Percentiles rank a stretch among this genome's conserved stretches.
These are phyloP conservation scores for Diarsia rubi DNA, from an alignment of 2,888 invertebrate genomes.

Conservation along the genomic window DNA sequence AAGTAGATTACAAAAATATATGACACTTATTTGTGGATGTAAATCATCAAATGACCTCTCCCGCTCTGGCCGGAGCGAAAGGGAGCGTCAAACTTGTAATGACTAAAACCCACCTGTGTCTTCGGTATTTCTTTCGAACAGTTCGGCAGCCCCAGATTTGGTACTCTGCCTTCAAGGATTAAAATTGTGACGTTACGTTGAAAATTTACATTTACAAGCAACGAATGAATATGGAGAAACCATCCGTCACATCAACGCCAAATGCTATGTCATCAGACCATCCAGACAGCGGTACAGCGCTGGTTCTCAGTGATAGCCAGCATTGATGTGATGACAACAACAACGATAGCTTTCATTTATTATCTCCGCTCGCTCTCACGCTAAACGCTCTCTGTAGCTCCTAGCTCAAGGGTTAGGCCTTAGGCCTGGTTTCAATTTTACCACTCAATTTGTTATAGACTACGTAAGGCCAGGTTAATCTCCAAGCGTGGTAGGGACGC, in stretches of 20 bases:
- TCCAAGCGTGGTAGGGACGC: slow-evolving; percentile 11
- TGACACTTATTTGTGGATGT: no score
- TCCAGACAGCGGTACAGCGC: background rate
- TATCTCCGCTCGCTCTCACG: background rate
- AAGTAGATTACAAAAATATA: no score
- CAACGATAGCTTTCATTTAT: background rate
- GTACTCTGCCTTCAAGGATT: background rate
- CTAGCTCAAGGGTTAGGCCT: background rate
- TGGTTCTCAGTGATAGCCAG: background rate
- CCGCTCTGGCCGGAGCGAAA: no score
- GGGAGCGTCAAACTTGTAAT: no score
- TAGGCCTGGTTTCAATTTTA: slow-evolving; percentile 65
- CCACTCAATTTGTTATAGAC: slow-evolving; percentile 65
- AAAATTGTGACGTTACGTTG: background rate
- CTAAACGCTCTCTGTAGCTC: background rate
- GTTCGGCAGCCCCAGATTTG: background rate
- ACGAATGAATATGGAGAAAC: background rate
- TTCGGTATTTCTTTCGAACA: no score
- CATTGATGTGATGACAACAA: background rate
- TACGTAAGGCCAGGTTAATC: slow-evolving; percentile 53
- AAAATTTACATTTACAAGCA: background rate
- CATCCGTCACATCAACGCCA: background rate
- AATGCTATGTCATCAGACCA: background rate
- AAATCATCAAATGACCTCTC: no score
- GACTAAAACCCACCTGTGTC: no score